Conservation (phyloP, 2,113 vertebrate species). For the Gyps fulvus region DNA sequence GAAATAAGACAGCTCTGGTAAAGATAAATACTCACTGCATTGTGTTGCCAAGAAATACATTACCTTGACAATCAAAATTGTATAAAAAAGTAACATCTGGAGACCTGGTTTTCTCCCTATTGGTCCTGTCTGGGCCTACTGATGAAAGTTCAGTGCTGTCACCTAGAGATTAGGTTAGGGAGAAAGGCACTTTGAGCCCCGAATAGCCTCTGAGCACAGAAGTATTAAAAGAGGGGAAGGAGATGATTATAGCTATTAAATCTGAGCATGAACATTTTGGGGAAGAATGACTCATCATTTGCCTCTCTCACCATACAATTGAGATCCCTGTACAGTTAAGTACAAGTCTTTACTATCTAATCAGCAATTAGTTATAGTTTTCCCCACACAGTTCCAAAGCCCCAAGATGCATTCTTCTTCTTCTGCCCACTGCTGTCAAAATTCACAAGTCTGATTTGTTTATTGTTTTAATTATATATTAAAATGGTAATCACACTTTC, state of each 20-base stretch:
- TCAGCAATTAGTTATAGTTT: background rate
- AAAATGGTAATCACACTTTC: background rate
- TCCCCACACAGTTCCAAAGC: background rate
- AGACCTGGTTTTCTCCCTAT: background rate
- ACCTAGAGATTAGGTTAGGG: background rate
- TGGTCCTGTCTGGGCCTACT: background rate
- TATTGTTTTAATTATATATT: background rate
- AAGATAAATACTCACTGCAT: background rate
- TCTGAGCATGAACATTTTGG: background rate
- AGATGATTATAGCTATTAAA: background rate
- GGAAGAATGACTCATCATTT: background rate
- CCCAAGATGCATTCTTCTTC: background rate
- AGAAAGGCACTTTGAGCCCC: background rate
- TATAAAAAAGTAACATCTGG: background rate
- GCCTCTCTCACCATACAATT: background rate
- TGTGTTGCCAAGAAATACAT: background rate
- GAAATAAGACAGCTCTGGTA: background rate
- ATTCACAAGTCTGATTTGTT: background rate
- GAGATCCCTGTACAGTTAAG: background rate
- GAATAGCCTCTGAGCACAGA: background rate
- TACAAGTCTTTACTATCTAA: background rate
- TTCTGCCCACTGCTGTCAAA: background rate
- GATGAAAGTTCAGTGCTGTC: background rate
- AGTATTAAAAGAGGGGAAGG: background rate
- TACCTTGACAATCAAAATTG: background rate